Evolutionary conservation across 2,113 vertebrate genomes (phyloP), one percentile per base, ranked within the genome.

Genomic region (Siniperca knerii): DNA sequence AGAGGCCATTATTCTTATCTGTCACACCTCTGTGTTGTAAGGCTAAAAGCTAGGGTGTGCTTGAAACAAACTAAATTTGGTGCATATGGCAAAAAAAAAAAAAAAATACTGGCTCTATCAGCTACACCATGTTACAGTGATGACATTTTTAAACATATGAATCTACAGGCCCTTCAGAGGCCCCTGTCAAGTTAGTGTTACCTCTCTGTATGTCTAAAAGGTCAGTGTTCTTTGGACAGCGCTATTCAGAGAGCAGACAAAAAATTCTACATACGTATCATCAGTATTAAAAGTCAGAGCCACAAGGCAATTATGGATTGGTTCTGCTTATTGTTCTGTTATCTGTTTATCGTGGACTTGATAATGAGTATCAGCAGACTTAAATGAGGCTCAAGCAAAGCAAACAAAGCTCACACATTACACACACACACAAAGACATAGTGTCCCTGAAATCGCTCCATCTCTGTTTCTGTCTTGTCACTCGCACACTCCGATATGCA

Each of bases 291-390:
- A 20, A 33, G 55, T 73, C 67, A 3, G 46, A 85, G 79, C 48
- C 76, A 20, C 18, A 20, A 65, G 25, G 69, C n/a, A 67, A 54
- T 68, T 67, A 90, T 20, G 58, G 33, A 64, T 66, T 40, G 29
- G 73, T 40, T 85, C 8, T 40, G 71, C 78, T 82, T 70, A 84
- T 78, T 85, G 66, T 74, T 71, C 77, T 54, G 42, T 83, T 67
- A 35, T 25, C 8, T 1, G 8, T 80, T 86, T 82, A 70, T 73
- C 1, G 3, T 25, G 35, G 57, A 73, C 9, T n/a, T 61, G 60
- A 55, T 67, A 80, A 91, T 78, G 69, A 84, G 54, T 78, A 76
- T 68, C 60, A 52, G 18, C 37, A 20, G 61, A 83, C 23, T 71
- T 7, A 2, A 15, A 75, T 0, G 37, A 62, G 37, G 42, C 48